Conservation (phyloP, 2,888 invertebrate species). For the Atethmia centrago region DNA sequence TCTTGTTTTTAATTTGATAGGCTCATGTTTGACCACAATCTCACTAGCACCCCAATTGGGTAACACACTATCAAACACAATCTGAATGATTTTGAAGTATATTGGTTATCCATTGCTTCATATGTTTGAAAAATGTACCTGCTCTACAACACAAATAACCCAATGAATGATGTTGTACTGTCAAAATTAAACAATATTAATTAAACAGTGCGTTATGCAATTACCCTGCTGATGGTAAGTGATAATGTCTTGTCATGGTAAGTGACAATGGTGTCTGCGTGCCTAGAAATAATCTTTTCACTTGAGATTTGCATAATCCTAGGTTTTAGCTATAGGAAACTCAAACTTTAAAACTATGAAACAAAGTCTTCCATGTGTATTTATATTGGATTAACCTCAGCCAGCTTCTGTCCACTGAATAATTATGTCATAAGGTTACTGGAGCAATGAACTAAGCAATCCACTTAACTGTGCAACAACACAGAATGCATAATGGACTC, state of each 20-base stretch:
- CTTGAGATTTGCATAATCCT: background rate
- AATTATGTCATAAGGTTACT: slow-evolving; percentile 65
- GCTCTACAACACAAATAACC: too few species aligned
- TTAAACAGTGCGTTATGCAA: too few species aligned
- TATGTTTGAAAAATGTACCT: too few species aligned
- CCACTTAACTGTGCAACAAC: slow-evolving; percentile 42
- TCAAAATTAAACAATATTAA: too few species aligned
- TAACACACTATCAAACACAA: too few species aligned
- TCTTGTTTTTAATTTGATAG: background rate
- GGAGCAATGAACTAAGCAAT: slow-evolving; percentile 67
- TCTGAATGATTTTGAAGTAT: too few species aligned
- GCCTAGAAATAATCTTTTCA: background rate
- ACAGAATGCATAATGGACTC: slow-evolving; percentile 18
- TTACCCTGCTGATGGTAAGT: background rate
- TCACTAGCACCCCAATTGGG: too few species aligned
- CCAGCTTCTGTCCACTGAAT: slow-evolving; percentile 43
- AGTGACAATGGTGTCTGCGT: too few species aligned
- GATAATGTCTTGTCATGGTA: too few species aligned
- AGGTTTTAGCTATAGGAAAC: background rate
- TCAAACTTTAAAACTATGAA: background rate
- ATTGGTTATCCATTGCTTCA: too few species aligned
- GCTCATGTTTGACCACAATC: background rate
- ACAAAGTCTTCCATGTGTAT: background rate
- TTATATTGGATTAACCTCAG: slow-evolving; percentile 53
- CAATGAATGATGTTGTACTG: too few species aligned